Conservation (phyloP, 2,888 invertebrate genomes). For the Drosophila neotestacea region DNA sequence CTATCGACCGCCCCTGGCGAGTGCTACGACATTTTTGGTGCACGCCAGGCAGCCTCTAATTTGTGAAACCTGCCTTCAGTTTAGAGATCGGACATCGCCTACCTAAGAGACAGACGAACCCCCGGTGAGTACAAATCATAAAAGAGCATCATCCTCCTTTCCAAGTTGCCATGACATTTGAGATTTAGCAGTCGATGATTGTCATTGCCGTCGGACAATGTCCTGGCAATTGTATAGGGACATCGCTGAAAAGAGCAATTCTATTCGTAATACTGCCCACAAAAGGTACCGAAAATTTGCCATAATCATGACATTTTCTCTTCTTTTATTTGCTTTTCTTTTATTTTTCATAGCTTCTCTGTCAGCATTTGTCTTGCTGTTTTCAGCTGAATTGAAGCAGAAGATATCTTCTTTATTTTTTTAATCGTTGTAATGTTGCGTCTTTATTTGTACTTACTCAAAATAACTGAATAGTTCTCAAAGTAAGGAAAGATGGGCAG, state of each 20-base stretch:
- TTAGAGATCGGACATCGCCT: constrained; percentile 51
- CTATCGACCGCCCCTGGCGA: constrained; percentile 67
- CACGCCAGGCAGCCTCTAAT: constrained; percentile 67
- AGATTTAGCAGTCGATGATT: constrained; percentile 81
- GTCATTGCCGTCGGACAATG: constrained; percentile 50
- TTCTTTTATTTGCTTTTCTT: constrained; percentile 17
- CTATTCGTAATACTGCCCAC: constrained; percentile 63
- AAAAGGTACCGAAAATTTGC: constrained; percentile 79
- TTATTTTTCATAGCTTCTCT: constrained; percentile 2
- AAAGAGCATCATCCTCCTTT: constrained; percentile 54
- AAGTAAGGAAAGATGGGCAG: constrained; percentile 4
- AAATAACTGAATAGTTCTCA: constrained; percentile 24
- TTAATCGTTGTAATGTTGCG: constrained; percentile 76
- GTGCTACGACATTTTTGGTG: constrained; percentile 42
- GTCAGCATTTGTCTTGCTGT: constrained; percentile 35
- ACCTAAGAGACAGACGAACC: constrained; percentile 17
- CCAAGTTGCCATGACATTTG: constrained; percentile 67
- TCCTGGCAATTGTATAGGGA: constrained; percentile 5
- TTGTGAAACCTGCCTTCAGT: constrained; percentile 78
- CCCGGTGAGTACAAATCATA: constrained; percentile 27
- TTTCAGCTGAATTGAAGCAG: constrained; percentile 38
- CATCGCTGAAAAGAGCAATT: constrained; percentile 73
- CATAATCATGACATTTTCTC: constrained; percentile 77
- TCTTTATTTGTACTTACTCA: constrained; percentile 56
- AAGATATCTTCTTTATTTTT: constrained; percentile 44